These are phyloP conservation scores for Epinotia bilunana DNA, from an alignment of 2,888 invertebrate genomes.

Conservation along the genomic window DNA sequence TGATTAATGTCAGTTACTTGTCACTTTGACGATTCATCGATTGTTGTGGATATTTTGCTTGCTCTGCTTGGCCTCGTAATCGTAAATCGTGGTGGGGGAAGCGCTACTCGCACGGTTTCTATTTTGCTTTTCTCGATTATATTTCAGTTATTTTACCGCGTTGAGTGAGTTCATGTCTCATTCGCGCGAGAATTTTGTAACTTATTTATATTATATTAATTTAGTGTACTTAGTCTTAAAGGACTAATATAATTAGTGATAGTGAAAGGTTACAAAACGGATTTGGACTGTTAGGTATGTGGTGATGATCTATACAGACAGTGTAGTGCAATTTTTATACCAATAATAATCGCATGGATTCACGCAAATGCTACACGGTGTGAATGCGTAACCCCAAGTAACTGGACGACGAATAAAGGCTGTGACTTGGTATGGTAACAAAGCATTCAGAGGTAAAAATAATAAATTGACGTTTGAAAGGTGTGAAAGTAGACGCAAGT, in stretches of 20 bases:
- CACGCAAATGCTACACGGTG: conserved; percentile 51
- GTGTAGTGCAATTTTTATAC: conserved; percentile 70
- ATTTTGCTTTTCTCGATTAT: conserved; percentile 80
- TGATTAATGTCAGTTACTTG: conserved; percentile 47
- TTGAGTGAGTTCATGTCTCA: conserved; percentile 65
- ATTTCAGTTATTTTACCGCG: conserved; percentile 79
- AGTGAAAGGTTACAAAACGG: conserved; percentile 63
- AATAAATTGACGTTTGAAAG: conserved; percentile 69
- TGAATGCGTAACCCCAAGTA: conserved; percentile 54
- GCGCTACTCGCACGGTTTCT: conserved; percentile 80
- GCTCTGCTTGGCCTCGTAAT: conserved; percentile 81
- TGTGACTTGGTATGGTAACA: conserved; percentile 65
- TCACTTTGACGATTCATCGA: conserved; percentile 54
- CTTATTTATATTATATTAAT: conserved; percentile 60
- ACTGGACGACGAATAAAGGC: conserved; percentile 59
- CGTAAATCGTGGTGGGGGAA: conserved; percentile 79
- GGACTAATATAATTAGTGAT: conserved; percentile 56
- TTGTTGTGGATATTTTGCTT: conserved; percentile 66
- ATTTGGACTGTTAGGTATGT: conserved; percentile 62
- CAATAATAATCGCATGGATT: conserved; percentile 64
- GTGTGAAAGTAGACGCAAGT: conserved; percentile 71
- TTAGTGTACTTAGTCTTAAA: conserved; percentile 65
- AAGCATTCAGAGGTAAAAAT: conserved; percentile 59
- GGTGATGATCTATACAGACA: conserved; percentile 64
- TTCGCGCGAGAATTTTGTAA: conserved; percentile 74